These are phyloP conservation scores for Montifringilla adamsi DNA, from an alignment of 2,113 vertebrate species.

Conservation along the genomic window DNA sequence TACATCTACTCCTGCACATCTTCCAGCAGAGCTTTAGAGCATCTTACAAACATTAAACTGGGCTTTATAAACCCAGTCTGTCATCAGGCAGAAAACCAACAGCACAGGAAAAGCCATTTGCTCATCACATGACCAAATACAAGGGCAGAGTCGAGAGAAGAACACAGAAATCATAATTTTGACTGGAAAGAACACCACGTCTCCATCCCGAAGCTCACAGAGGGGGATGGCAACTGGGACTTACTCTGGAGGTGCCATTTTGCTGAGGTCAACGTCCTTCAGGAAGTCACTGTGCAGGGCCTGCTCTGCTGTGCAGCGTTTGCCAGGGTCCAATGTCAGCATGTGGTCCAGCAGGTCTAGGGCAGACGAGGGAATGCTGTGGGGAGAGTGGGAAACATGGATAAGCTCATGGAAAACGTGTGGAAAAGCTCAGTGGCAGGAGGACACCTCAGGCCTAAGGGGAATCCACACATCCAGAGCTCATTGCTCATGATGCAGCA, in stretches of 20 bases:
- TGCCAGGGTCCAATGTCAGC: conserved; percentile 93
- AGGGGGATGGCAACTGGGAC: conserved; percentile 27
- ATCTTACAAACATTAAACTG: not conserved
- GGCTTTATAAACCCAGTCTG: not conserved
- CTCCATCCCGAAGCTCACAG: not conserved
- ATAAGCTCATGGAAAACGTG: not conserved
- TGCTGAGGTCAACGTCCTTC: conserved; percentile 90
- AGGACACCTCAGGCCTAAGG: not conserved
- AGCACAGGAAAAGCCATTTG: not conserved
- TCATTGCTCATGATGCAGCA: fast-evolving
- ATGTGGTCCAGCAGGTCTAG: conserved; percentile 95
- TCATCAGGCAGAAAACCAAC: not conserved
- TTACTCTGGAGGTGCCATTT: conserved; percentile 97
- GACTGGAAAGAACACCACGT: not conserved
- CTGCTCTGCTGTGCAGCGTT: conserved; percentile 93
- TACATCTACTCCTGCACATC: not conserved
- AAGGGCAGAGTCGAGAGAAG: fast-evolving
- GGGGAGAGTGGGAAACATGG: not conserved
- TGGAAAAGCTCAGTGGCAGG: not conserved
- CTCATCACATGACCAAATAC: fast-evolving
- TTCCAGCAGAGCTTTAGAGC: not conserved
- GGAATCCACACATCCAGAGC: not conserved
- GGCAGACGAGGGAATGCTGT: conserved; percentile 86
- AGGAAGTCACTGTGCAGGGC: conserved; percentile 92
- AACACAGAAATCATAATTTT: not conserved